Conservation (phyloP, 1,140 invertebrate species). For the Drosophila leontia region DNA sequence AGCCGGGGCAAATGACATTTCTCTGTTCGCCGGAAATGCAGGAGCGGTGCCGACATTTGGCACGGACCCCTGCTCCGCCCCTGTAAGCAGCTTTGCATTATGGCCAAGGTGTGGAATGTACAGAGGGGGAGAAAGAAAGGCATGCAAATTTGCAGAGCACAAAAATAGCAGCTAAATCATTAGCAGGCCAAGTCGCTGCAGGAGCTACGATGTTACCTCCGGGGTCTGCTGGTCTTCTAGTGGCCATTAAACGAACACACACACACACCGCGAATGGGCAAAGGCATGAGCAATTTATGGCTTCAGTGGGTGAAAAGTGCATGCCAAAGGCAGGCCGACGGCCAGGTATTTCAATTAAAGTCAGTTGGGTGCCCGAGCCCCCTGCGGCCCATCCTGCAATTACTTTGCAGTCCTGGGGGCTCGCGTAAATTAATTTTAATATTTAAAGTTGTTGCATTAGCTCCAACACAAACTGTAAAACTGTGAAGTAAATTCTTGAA, state of each 20-base stretch:
- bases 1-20: constrained; percentile 52
- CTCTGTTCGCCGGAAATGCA: constrained; percentile 55
- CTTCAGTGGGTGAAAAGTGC: constrained; percentile 26
- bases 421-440: constrained; percentile 49
- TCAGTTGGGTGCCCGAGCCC: not conserved
- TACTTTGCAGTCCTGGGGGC: constrained; percentile 7
- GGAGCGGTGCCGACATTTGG: constrained; percentile 31
- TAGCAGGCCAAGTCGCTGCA: constrained; percentile 56
- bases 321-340: constrained; percentile 30
- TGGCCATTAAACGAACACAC: constrained; percentile 54
- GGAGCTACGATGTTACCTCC: constrained; percentile 13
- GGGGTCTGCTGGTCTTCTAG: constrained; percentile 49
- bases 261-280: not conserved
- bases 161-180: constrained; percentile 81
- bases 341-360: constrained; percentile 62
- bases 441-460: constrained; percentile 61
- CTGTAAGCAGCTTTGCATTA: constrained; percentile 44
- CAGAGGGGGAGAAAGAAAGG: constrained; percentile 4
- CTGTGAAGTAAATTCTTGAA: constrained; percentile 40
- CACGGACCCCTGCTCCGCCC: not conserved
- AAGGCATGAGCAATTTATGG: constrained; percentile 51
- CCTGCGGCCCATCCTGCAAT: constrained; percentile 3
- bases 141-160: constrained; percentile 48
- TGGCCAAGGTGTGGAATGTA: constrained; percentile 4
- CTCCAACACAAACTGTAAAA: constrained; percentile 35